Evolutionary conservation across 92 coral and sea anemone species (phyloP), one percentile per base, ranked within the genome.

Genomic region (Plumapathes pennacea): DNA sequence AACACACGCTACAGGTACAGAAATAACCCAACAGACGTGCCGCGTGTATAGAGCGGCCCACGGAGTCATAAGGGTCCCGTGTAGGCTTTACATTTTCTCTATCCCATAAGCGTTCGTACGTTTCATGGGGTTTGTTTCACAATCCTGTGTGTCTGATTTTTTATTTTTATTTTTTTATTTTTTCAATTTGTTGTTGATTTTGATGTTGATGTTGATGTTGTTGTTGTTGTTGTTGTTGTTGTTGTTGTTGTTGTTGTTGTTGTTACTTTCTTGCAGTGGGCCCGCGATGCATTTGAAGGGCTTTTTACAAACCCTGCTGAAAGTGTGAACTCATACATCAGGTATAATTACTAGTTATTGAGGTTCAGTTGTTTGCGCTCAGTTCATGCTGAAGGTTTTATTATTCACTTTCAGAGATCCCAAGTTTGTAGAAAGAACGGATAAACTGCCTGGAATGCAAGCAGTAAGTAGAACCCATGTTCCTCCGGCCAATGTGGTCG

Each of bases 211-310:
- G n/a, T n/a, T n/a, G n/a, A n/a, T n/a, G n/a, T n/a, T n/a, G n/a
- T n/a, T n/a, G n/a, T n/a, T n/a, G n/a, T n/a, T n/a, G n/a, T n/a
- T n/a, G n/a, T n/a, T n/a, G n/a, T n/a, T n/a, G n/a, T n/a, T n/a
- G n/a, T n/a, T n/a, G n/a, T n/a, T n/a, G n/a, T n/a, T n/a, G n/a
- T n/a, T n/a, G n/a, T n/a, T n/a, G n/a, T 2, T 34, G 41, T 4
- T 13, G 31, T 44, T 31, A 43, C 2, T 33, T 56, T 17, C 34
- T 28, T 38, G 4, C 57, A 94, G 99, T 94, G 99, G 99, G 99
- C 99, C 15, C 77, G 99, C 63, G 99, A 94, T 53, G 88, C 94
- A 0, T 94, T 94, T 71, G 99, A 94, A 78, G 99, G 99, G 17
- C 72, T 88, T 38, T 94, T 84, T 47, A 88, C 96, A 2, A 74